Percentiles rank a stretch among this genome's conserved stretches.
These are phyloP conservation scores for Macroglossus sobrinus DNA, from an alignment of 2,113 vertebrate genomes.

Conservation along the genomic window DNA sequence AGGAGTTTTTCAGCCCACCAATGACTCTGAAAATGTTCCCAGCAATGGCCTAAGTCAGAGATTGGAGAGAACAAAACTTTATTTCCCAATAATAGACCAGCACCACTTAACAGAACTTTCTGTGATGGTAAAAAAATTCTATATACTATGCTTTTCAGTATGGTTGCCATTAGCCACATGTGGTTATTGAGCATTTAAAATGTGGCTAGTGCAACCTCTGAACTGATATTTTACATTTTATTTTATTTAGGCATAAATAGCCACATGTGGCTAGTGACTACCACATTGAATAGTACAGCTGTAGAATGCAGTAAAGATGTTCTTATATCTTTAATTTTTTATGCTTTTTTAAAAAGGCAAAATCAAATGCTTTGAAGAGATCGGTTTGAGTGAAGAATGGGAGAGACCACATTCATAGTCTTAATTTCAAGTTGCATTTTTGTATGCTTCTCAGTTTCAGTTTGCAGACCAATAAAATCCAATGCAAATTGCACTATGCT, in stretches of 20 bases:
- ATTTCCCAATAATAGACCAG: neutral
- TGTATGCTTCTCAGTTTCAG: neutral
- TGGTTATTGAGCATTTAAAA: neutral
- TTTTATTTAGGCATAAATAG: neutral
- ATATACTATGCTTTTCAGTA: neutral
- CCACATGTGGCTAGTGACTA: neutral
- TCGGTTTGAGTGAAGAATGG: neutral
- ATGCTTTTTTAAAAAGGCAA: neutral
- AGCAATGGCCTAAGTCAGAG: neutral
- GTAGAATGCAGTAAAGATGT: neutral
- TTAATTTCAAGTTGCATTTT: neutral
- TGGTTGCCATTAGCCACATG: too few relatives aligned
- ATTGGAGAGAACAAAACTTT: neutral
- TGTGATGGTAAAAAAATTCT: neutral
- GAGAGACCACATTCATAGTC: neutral
- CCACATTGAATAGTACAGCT: neutral
- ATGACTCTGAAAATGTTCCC: neutral
- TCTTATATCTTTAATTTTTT: neutral
- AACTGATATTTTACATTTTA: neutral
- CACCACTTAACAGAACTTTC: neutral
- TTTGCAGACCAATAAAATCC: constrained; percentile 41
- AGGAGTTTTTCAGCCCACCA: neutral
- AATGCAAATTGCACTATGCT: neutral
- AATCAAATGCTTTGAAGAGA: neutral
- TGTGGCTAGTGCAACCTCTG: neutral